Evolutionary conservation across 2,113 vertebrate species (phyloP).

Genomic region (Dicaeum eximium): DNA sequence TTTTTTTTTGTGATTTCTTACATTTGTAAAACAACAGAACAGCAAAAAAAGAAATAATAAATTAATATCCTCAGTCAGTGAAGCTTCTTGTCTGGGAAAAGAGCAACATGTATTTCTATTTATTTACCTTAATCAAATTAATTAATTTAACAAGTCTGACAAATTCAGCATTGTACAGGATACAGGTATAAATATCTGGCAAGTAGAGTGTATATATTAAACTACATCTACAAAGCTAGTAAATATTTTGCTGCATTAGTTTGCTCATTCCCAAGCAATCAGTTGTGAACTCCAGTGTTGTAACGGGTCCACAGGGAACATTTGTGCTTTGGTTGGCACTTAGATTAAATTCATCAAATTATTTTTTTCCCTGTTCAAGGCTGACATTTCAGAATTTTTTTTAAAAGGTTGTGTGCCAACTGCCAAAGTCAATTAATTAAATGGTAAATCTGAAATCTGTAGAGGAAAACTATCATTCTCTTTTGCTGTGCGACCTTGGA

Average conservation of each 20-base stretch:
- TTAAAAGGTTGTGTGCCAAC: constrained; percentile 49
- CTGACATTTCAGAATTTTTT: constrained; percentile 53
- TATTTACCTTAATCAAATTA: constrained; percentile 37
- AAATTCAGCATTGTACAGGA: neutral
- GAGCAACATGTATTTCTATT: constrained; percentile 1
- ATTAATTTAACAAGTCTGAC: constrained; percentile 20
- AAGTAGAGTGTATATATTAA: neutral
- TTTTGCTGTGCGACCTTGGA: neutral
- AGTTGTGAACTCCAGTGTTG: constrained; percentile 21
- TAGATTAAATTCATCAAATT: constrained; percentile 52
- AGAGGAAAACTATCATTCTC: neutral
- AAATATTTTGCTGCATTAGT: constrained; percentile 18
- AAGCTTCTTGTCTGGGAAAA: neutral
- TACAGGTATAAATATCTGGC: constrained; percentile 52
- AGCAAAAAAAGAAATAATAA: neutral
- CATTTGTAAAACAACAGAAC: neutral
- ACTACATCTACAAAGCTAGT: neutral
- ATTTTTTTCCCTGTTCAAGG: constrained; percentile 26
- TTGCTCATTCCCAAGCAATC: constrained; percentile 45
- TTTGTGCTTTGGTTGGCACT: constrained; percentile 63
- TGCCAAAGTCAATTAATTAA: constrained; percentile 62
- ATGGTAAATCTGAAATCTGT: constrained; percentile 31
- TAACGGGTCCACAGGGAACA: constrained; percentile 38
- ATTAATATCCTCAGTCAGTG: neutral
- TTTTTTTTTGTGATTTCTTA: neutral